phyloP scores from a whole-genome alignment of 1,140 invertebrate genomes.

The Lerema accius region DNA sequence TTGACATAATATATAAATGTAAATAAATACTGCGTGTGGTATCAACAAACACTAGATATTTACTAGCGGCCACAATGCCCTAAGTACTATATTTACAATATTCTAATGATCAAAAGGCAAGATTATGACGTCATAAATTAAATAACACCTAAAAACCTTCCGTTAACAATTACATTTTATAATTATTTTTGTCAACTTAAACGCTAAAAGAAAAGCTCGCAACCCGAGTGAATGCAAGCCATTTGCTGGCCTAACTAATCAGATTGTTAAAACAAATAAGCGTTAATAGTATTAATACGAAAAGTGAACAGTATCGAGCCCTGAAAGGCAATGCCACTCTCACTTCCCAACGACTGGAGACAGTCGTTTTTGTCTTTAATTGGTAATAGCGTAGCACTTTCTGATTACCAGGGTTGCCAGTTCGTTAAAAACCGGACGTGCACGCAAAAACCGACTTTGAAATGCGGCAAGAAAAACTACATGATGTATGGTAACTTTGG shows the following conservation, averaged over 20 bases:
- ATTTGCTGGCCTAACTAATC: neutral
- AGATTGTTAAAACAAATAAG: neutral
- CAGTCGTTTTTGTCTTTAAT: constrained; percentile 19
- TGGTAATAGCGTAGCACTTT: constrained; percentile 15
- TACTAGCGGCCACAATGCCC: too few species aligned
- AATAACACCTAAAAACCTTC: too few species aligned
- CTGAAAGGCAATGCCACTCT: constrained; percentile 26
- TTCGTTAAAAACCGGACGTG: constrained; percentile 12
- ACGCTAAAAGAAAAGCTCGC: too few species aligned
- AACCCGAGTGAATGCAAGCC: neutral
- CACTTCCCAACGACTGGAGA: constrained; percentile 10
- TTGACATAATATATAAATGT: too few species aligned
- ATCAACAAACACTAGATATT: too few species aligned
- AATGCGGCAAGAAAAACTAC: neutral
- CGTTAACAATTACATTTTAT: too few species aligned
- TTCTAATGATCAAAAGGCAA: too few species aligned
- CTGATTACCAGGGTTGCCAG: constrained; percentile 18
- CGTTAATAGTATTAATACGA: neutral
- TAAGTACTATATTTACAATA: too few species aligned
- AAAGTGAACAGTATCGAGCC: neutral
- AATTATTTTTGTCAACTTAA: too few species aligned
- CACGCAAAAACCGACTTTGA: constrained; percentile 2
- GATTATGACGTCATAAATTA: too few species aligned
- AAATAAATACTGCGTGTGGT: too few species aligned
- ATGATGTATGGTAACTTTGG: too few species aligned